phyloP scores from a whole-genome alignment of 2,113 vertebrate species.

The Melanerpes formicivorus region DNA sequence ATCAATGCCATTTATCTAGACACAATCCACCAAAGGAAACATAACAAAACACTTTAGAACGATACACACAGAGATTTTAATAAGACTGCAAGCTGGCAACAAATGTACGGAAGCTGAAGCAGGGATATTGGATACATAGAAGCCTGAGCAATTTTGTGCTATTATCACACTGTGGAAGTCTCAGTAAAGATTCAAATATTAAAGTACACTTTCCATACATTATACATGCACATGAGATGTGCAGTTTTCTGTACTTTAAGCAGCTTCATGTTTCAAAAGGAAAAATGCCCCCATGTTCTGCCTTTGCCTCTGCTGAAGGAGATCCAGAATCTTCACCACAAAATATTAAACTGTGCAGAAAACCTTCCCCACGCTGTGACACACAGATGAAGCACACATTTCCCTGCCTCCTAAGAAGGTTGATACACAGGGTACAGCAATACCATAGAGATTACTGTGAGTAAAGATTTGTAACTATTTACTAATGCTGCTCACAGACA shows the following conservation, averaged over 20 bases:
- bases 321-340: neutral
- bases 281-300: neutral
- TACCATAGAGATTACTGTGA: neutral
- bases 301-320: neutral
- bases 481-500: neutral
- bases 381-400: neutral
- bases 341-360: neutral
- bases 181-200: neutral
- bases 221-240: neutral
- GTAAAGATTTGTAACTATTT: neutral
- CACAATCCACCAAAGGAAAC: neutral
- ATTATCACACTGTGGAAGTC: neutral
- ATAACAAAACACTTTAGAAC: neutral
- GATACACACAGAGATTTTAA: neutral
- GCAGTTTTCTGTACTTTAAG: neutral
- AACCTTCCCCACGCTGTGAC: rapidly evolving
- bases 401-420: neutral
- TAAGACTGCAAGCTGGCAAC: neutral
- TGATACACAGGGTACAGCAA: neutral
- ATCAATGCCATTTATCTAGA: neutral
- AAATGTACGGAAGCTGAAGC: neutral
- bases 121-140: neutral
- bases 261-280: neutral
- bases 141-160: neutral
- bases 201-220: neutral